A percentile compares a stretch with the other conserved stretches of the same genome.
These are phyloP conservation scores for Ceryle rudis DNA, from an alignment of 2,797 vertebrate species.

Conservation along the genomic window DNA sequence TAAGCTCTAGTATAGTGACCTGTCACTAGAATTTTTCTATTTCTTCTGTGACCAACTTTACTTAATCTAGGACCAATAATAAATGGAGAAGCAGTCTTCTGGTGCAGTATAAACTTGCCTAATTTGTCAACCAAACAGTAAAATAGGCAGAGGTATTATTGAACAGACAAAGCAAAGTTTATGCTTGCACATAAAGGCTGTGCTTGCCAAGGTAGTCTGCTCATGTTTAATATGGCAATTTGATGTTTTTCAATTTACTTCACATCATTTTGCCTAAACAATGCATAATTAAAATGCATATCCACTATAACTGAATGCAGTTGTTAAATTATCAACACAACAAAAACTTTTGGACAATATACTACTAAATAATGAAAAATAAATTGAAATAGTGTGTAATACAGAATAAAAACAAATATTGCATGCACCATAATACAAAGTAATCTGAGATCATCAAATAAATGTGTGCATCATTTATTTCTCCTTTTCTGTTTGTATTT, in stretches of 20 bases:
- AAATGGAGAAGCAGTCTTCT: not conserved
- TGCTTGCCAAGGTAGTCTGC: conserved; percentile 32
- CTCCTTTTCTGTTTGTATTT: conserved; percentile 62
- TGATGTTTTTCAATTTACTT: conserved; percentile 21
- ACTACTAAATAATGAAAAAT: conserved; percentile 68
- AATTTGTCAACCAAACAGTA: not conserved
- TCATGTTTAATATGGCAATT: conserved; percentile 11
- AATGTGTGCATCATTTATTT: conserved; percentile 52
- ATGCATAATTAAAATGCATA: conserved; percentile 31
- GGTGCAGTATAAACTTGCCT: not conserved
- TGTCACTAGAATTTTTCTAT: not conserved
- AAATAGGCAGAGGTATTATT: not conserved
- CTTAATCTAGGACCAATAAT: not conserved
- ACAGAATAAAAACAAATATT: conserved; percentile 25
- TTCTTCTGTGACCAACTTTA: not conserved
- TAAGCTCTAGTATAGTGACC: not conserved
- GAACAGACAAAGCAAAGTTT: not conserved
- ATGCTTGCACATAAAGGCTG: not conserved
- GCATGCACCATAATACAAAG: not conserved
- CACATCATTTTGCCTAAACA: conserved; percentile 19
- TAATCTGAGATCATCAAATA: conserved; percentile 27
- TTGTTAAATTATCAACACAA: conserved; percentile 44
- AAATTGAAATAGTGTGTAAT: conserved; percentile 63
- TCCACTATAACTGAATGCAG: conserved; percentile 29
- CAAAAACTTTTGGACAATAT: conserved; percentile 56